Conservation (phyloP, 2,888 invertebrate species). For the Rhogogaster chlorosoma region DNA sequence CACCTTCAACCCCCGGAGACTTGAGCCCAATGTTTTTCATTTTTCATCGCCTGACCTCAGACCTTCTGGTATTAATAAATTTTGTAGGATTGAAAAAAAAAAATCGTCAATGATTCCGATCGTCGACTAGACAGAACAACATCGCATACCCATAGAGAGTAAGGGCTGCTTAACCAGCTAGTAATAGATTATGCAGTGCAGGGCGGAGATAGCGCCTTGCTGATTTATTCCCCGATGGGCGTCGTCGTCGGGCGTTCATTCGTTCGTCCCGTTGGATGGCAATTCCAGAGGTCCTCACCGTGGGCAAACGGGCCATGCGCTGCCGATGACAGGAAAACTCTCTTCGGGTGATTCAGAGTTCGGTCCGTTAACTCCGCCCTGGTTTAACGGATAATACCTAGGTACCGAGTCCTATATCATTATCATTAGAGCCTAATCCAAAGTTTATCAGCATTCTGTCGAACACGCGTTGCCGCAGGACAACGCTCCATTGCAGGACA, state of each 20-base stretch:
- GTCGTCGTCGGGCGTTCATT: constrained; percentile 67
- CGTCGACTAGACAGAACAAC: background rate
- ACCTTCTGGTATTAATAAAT: background rate
- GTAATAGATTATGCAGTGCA: constrained; percentile 44
- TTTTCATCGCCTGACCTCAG: background rate
- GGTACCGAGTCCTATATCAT: constrained; percentile 66
- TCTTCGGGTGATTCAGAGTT: constrained; percentile 77
- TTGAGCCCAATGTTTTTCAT: background rate
- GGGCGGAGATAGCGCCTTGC: constrained; percentile 56
- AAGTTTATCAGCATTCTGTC: constrained; percentile 56
- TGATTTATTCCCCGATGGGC: constrained; percentile 78
- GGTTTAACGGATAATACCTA: constrained; percentile 58
- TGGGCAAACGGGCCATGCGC: constrained; percentile 58
- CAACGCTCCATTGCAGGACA: background rate
- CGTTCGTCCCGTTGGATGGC: constrained; percentile 63
- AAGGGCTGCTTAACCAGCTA: constrained; percentile 26
- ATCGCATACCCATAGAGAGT: background rate
- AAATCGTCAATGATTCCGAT: background rate
- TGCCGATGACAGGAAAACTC: constrained; percentile 78
- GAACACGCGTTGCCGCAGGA: background rate
- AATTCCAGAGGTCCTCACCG: constrained; percentile 71
- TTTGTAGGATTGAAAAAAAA: background rate
- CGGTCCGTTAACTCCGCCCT: constrained; percentile 76
- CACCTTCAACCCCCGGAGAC: background rate
- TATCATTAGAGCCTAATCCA: constrained; percentile 66